Evolutionary conservation across 2,797 vertebrate genomes (phyloP).

Genomic region (Melanogrammus aeglefinus): DNA sequence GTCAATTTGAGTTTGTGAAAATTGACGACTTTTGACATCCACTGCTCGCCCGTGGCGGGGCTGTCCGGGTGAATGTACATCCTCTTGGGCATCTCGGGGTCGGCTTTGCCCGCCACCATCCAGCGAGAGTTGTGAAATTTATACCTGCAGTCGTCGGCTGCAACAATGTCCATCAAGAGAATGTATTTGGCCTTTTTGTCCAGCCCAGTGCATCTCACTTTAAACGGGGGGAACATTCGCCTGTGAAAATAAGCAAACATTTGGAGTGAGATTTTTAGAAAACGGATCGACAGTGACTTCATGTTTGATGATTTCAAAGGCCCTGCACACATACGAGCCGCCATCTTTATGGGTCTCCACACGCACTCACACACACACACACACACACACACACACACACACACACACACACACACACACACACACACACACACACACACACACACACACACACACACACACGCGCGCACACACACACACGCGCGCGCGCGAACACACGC

Average conservation of each 20-base stretch:
- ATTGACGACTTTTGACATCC: constrained; percentile 99
- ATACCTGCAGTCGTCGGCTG: constrained; percentile 97
- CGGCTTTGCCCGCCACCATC: constrained; percentile 98
- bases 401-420: neutral
- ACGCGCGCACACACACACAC: neutral
- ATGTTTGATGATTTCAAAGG: constrained; percentile 27
- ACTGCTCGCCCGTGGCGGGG: constrained; percentile 95
- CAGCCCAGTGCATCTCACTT: constrained; percentile 95
- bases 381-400: neutral
- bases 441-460: neutral
- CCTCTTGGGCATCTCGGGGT: constrained; percentile 98
- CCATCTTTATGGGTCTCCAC: constrained; percentile 47
- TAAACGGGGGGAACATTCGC: constrained; percentile 98
- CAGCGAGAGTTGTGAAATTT: constrained; percentile 99
- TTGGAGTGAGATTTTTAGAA: too few relatives aligned
- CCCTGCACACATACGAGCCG: constrained; percentile 31
- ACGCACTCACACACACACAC: neutral
- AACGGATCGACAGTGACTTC: constrained; percentile 1
- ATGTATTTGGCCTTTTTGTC: constrained; percentile 99
- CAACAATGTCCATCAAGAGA: constrained; percentile 97
- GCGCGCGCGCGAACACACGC: too few relatives aligned
- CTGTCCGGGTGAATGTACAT: constrained; percentile 99
- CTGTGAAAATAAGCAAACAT: constrained; percentile 60
- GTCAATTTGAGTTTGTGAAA: constrained; percentile 99
- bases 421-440: neutral